These are phyloP conservation scores for Cydia pomonella DNA, from an alignment of 1,140 invertebrate genomes.

Conservation along the genomic window DNA sequence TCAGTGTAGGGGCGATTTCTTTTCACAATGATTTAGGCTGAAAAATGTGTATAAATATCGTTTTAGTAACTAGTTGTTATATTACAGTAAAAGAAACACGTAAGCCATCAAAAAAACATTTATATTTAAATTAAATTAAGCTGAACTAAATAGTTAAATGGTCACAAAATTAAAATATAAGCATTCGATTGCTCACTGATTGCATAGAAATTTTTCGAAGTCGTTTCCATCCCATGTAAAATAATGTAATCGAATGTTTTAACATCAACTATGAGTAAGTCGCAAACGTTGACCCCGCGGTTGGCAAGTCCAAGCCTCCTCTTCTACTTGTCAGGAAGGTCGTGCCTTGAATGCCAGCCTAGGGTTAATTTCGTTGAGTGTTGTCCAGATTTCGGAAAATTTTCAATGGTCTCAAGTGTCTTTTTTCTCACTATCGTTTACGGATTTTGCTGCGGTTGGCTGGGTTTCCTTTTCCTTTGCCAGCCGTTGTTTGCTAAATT, in stretches of 20 bases:
- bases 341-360: constrained; percentile 68
- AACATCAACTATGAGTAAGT: constrained; percentile 60
- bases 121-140: constrained; percentile 77
- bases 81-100: constrained; percentile 34
- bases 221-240: constrained; percentile 61
- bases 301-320: constrained; percentile 65
- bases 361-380: constrained; percentile 72
- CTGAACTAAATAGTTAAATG: constrained; percentile 57
- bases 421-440: constrained; percentile 73
- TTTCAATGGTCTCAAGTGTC: constrained; percentile 67
- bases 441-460: constrained; percentile 49
- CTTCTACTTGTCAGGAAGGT: constrained; percentile 59
- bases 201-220: constrained; percentile 58
- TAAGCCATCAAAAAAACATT: constrained; percentile 56
- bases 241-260: constrained; percentile 55
- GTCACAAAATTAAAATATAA: constrained; percentile 69
- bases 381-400: constrained; percentile 66
- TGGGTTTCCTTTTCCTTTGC: constrained; percentile 81
- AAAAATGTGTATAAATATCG: too few species aligned
- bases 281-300: constrained; percentile 60
- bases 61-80: too few species aligned
- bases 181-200: constrained; percentile 61
- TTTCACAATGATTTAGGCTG: too few species aligned
- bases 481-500: constrained; percentile 85
- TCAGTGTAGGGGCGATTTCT: too few species aligned